Evolutionary conservation across 2,888 invertebrate genomes (phyloP).

Genomic region (Drosophila gaucha): DNA sequence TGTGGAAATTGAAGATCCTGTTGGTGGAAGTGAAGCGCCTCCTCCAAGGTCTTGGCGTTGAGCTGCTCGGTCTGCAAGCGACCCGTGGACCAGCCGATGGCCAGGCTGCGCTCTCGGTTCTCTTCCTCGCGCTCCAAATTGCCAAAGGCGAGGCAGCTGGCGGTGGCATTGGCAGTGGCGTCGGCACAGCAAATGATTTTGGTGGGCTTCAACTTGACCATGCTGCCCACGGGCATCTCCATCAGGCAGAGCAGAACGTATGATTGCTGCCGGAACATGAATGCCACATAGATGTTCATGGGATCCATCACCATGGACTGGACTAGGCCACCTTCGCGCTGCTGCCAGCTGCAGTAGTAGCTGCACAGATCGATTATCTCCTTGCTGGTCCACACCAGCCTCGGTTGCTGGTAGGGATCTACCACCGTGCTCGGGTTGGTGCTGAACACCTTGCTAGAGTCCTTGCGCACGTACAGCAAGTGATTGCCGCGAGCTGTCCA

Average conservation of each 20-base stretch:
- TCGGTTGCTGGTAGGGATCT: accelerated
- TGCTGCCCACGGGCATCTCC: neutral
- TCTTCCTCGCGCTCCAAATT: accelerated
- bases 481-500: constrained; percentile 39
- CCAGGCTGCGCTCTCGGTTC: neutral
- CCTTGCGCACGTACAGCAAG: constrained; percentile 20
- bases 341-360: neutral
- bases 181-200: constrained; percentile 2
- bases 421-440: neutral
- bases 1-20: accelerated
- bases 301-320: constrained; percentile 37
- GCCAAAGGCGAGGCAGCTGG: constrained; percentile 34
- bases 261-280: constrained; percentile 27
- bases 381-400: neutral
- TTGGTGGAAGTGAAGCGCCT: neutral
- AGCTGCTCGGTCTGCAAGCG: constrained; percentile 11
- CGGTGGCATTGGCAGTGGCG: neutral
- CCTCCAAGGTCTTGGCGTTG: neutral
- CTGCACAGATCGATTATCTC: constrained; percentile 5
- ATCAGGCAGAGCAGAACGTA: constrained; percentile 36
- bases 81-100: constrained; percentile 30
- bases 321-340: neutral
- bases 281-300: constrained; percentile 23
- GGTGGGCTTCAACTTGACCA: neutral
- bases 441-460: constrained; percentile 3